phyloP scores from a whole-genome alignment of 2,113 vertebrate genomes.

The Anguilla rostrata region DNA sequence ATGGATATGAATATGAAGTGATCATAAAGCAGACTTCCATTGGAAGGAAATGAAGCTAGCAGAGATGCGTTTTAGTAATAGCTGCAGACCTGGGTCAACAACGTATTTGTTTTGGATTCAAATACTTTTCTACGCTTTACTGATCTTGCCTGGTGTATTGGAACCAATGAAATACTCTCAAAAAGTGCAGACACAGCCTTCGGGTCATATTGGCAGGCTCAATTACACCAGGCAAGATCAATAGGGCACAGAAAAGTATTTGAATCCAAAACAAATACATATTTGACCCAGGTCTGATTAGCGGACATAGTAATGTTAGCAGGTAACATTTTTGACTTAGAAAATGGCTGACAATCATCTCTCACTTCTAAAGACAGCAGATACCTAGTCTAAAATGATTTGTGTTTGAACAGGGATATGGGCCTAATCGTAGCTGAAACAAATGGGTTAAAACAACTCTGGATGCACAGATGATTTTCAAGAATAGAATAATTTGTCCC shows the following conservation, averaged over 20 bases:
- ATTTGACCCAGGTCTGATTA: not conserved
- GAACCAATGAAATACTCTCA: too few relatives aligned
- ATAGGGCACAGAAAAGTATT: too few relatives aligned
- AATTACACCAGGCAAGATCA: too few relatives aligned
- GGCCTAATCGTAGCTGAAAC: not conserved
- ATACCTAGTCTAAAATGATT: not conserved
- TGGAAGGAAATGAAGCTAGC: not conserved
- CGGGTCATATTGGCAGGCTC: too few relatives aligned
- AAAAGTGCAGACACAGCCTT: too few relatives aligned
- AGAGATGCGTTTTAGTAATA: not conserved
- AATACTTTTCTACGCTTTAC: too few relatives aligned
- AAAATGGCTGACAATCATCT: not conserved
- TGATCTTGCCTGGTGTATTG: too few relatives aligned
- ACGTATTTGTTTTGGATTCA: too few relatives aligned
- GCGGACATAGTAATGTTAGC: not conserved
- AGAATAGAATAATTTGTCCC: not conserved
- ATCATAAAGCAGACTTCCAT: not conserved
- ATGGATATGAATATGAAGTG: not conserved
- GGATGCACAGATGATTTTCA: not conserved
- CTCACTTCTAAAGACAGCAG: not conserved
- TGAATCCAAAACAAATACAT: too few relatives aligned
- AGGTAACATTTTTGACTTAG: not conserved
- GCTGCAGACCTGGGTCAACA: too few relatives aligned
- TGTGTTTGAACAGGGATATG: not conserved
- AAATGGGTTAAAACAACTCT: not conserved